Evolutionary conservation across 35 echinoderm and acorn worm species (phyloP).

Genomic region (Stichopus chloronotus): DNA sequence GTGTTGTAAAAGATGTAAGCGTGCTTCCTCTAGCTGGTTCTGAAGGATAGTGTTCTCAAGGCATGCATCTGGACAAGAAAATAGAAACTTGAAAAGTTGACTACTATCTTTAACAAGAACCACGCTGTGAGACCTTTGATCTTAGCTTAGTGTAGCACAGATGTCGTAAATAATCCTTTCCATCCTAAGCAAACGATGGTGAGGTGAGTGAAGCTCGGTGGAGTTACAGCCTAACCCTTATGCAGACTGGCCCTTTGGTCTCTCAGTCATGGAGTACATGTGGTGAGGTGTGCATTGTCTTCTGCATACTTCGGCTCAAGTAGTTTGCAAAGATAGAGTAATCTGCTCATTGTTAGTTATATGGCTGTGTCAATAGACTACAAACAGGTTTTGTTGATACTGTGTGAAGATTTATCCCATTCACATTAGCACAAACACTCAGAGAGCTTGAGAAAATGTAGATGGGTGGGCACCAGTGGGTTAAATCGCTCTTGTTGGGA

Average conservation of each 20-base stretch:
- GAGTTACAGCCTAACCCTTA: neutral
- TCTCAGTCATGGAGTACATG: neutral
- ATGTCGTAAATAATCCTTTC: neutral
- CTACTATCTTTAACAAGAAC: neutral
- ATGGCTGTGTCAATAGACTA: neutral
- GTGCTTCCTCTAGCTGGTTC: too few relatives aligned
- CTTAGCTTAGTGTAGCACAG: neutral
- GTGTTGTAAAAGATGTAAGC: too few relatives aligned
- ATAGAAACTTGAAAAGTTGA: too few relatives aligned
- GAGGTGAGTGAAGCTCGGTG: neutral
- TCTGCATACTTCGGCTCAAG: neutral
- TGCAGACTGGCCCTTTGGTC: neutral
- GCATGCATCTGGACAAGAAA: too few relatives aligned
- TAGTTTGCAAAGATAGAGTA: slow-evolving; percentile 2
- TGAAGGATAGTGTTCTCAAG: too few relatives aligned
- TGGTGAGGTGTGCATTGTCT: neutral
- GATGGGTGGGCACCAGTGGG: too few relatives aligned
- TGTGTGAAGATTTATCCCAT: neutral
- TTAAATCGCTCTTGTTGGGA: too few relatives aligned
- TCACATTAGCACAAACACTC: neutral
- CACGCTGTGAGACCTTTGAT: neutral
- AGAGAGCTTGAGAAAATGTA: neutral
- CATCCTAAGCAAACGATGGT: neutral
- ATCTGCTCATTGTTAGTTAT: neutral
- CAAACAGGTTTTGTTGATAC: neutral